Evolutionary conservation across 2,797 vertebrate genomes (phyloP), one percentile per base, ranked within the genome.

Genomic region (Micropoecilia bifurca): DNA sequence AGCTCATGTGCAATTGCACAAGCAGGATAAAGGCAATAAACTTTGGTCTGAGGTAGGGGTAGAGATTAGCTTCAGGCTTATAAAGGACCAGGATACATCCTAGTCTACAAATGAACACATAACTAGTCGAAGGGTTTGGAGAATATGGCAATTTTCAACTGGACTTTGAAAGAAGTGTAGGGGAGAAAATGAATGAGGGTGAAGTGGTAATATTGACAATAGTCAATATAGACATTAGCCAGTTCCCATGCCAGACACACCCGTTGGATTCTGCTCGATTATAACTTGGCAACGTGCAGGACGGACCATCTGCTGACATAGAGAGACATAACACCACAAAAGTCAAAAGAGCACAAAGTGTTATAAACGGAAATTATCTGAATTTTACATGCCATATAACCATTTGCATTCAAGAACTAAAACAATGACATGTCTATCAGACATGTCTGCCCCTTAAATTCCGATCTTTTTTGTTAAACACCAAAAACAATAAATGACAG

Each of bases 201-300:
- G 48, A 73, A 53, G 46, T 36, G 41, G 25, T 43, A 6, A 22
- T 75, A 55, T 75, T 83, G 88, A n/a, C n/a, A n/a, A n/a, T n/a
- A n/a, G n/a, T n/a, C n/a, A n/a, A n/a, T n/a, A n/a, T n/a, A n/a
- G n/a, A n/a, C n/a, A n/a, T n/a, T n/a, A n/a, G 86, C 93, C 92
- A 88, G 94, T 89, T 86, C 89, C 92, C 6, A 88, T 87, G 80
- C 95, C 94, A 83, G 94, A 93, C 77, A 96, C 87, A 91, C 81
- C 89, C 4, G 92, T 82, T 3, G 91, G 53, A 86, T 95, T 92
- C 79, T 94, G 95, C 90, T 96, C 95, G 12, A 95, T 93, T 81
- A 95, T 73, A 22, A 96, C 95, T 76, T 95, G 95, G 87, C 94
- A 96, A 39, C 93, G 95, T 0, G 69, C 77, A 22, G 77, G 85